phyloP scores from a whole-genome alignment of 1,140 invertebrate genomes.

The Brachionus manjavacas region DNA sequence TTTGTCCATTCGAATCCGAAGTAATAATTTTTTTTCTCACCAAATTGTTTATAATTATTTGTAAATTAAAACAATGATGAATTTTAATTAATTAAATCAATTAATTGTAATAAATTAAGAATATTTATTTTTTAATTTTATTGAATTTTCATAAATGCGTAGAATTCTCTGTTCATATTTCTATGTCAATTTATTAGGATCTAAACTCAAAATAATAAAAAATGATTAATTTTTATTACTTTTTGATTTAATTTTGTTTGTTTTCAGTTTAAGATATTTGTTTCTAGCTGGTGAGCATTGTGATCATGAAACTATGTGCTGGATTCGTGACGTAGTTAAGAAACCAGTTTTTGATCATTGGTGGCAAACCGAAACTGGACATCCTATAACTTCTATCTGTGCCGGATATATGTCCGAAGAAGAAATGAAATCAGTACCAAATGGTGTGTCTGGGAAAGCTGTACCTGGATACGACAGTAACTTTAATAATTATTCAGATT shows the following conservation, averaged over 20 bases:
- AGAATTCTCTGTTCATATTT: too few species aligned
- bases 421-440: slow-evolving; percentile 60
- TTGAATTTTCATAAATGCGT: too few species aligned
- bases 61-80: too few species aligned
- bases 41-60: too few species aligned
- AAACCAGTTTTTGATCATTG: slow-evolving; percentile 85
- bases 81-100: background rate
- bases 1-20: too few species aligned
- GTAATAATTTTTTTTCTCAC: too few species aligned
- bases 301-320: slow-evolving; percentile 79
- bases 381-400: slow-evolving; percentile 77
- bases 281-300: slow-evolving; percentile 90
- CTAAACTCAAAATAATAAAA: too few species aligned
- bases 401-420: slow-evolving; percentile 62
- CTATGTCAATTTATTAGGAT: too few species aligned
- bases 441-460: slow-evolving; percentile 69
- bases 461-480: slow-evolving; percentile 78
- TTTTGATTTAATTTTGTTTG: too few species aligned
- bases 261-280: slow-evolving; percentile 68
- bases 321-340: slow-evolving; percentile 73
- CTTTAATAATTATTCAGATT: slow-evolving; percentile 33
- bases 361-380: slow-evolving; percentile 94
- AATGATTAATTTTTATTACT: background rate
- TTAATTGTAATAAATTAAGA: too few species aligned
- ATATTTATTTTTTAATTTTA: too few species aligned